These are phyloP conservation scores for Cephalotes varians DNA, from an alignment of 2,888 invertebrate species.

Conservation along the genomic window DNA sequence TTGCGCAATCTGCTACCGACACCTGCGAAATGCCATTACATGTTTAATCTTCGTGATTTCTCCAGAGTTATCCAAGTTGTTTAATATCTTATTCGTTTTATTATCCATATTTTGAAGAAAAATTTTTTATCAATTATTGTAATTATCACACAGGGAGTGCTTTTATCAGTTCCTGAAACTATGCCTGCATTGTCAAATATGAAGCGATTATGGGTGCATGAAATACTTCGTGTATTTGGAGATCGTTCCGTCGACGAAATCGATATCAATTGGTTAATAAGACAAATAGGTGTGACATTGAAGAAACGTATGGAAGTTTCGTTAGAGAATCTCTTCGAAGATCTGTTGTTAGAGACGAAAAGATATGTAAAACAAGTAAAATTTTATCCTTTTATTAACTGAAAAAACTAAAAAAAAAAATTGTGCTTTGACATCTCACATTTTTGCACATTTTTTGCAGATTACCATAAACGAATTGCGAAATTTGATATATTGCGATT, in stretches of 20 bases:
- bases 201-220: conserved; percentile 98
- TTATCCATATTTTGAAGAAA: not conserved
- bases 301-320: conserved; percentile 88
- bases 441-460: conserved; percentile 82
- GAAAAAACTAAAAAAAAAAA: not conserved
- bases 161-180: conserved; percentile 96
- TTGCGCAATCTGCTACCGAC: conserved; percentile 94
- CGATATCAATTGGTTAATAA: conserved; percentile 94
- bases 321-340: conserved; percentile 90
- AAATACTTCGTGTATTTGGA: conserved; percentile 96
- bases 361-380: not conserved
- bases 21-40: conserved; percentile 97
- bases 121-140: not conserved
- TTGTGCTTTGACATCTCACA: not conserved
- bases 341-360: conserved; percentile 85
- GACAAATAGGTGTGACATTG: conserved; percentile 89
- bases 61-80: conserved; percentile 94
- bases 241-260: conserved; percentile 95
- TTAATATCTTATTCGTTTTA: not conserved
- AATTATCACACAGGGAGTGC: conserved; percentile 89
- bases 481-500: conserved; percentile 97
- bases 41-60: conserved; percentile 97
- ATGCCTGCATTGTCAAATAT: conserved; percentile 94
- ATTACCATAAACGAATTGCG: conserved; percentile 94
- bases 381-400: not conserved